Conservation (phyloP, 1,140 invertebrate genomes). For the Sitodiplosis mosellana region DNA sequence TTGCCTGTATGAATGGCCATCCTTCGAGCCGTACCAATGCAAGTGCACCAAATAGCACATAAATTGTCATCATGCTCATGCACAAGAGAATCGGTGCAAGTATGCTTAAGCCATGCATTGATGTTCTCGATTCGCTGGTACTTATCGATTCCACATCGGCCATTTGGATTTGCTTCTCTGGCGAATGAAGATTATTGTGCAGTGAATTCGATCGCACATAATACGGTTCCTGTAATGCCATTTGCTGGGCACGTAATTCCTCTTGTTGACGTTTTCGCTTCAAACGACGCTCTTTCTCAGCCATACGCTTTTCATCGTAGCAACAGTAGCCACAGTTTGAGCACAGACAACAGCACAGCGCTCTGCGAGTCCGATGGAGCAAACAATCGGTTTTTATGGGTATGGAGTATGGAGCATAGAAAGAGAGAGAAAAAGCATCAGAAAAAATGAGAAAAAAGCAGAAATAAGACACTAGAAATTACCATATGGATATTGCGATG, state of each 20-base stretch:
- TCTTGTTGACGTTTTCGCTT: conserved; percentile 55
- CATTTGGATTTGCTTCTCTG: conserved; percentile 27
- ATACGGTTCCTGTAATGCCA: conserved; percentile 57
- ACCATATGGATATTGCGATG: too few species aligned
- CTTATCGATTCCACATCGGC: conserved; percentile 46
- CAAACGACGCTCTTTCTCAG: conserved; percentile 57
- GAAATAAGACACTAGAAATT: background rate
- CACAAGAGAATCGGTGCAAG: conserved; percentile 58
- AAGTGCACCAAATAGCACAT: conserved; percentile 73
- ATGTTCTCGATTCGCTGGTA: conserved; percentile 51
- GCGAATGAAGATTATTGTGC: conserved; percentile 33
- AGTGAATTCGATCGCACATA: conserved; percentile 43
- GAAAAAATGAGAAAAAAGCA: too few species aligned
- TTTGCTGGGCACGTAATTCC: conserved; percentile 46
- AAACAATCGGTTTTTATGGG: background rate
- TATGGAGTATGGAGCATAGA: too few species aligned
- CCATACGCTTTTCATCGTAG: conserved; percentile 62
- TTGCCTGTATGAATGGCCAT: conserved; percentile 76
- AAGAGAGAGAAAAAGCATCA: too few species aligned
- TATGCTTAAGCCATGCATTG: conserved; percentile 52
- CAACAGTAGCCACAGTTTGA: conserved; percentile 72
- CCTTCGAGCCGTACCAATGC: conserved; percentile 70
- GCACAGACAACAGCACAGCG: conserved; percentile 63
- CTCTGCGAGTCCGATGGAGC: conserved; percentile 17
- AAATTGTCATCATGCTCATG: conserved; percentile 59